A percentile compares a stretch with the other conserved stretches of the same genome.
phyloP scores from a whole-genome alignment of 2,888 invertebrate genomes.

The Gerris lacustris region DNA sequence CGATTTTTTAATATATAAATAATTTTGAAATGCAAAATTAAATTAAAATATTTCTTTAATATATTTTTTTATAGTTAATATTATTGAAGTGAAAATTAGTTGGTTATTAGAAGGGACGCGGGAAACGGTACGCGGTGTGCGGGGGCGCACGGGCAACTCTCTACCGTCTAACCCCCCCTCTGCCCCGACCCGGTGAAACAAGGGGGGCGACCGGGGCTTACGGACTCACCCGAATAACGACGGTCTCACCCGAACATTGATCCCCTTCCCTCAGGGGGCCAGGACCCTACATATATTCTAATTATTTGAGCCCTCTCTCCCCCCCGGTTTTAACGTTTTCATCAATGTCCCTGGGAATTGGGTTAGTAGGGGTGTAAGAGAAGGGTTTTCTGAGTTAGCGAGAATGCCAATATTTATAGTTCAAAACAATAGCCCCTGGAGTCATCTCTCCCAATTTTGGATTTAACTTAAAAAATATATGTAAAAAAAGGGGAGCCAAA shows the following conservation, averaged over 20 bases:
- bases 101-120: not conserved
- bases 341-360: slow-evolving; percentile 2
- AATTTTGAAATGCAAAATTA: no score
- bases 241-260: not conserved
- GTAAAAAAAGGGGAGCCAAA: no score
- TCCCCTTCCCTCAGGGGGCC: not conserved
- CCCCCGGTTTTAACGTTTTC: not conserved
- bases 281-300: slow-evolving; percentile 3
- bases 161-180: not conserved
- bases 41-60: not conserved
- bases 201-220: not conserved
- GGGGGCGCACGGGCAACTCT: slow-evolving; percentile 5
- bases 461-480: no score
- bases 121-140: not conserved
- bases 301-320: not conserved
- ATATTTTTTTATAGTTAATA: not conserved
- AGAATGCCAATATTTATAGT: not conserved
- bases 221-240: not conserved
- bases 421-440: not conserved
- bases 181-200: not conserved
- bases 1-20: no score
- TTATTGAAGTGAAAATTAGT: not conserved
- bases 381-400: not conserved
- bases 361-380: not conserved
- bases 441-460: no score